These are phyloP conservation scores for Mystacornis crossleyi DNA, from an alignment of 2,113 vertebrate species.

Conservation along the genomic window DNA sequence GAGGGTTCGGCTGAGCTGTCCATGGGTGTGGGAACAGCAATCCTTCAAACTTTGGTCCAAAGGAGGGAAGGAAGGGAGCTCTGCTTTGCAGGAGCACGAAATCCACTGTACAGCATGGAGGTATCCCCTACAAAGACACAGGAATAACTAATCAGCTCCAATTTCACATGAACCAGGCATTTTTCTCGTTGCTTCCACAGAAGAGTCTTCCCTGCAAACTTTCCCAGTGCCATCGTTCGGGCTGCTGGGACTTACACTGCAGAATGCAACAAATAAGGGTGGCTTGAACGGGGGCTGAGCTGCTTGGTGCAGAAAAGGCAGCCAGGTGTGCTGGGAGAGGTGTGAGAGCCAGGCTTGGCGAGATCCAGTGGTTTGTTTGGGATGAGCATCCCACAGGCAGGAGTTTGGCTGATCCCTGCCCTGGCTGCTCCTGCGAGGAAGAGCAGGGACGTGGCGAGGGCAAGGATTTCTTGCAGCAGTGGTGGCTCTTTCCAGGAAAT, in stretches of 20 bases:
- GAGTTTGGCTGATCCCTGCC: not conserved
- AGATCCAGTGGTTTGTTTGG: not conserved
- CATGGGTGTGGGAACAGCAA: not conserved
- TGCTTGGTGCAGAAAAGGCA: not conserved
- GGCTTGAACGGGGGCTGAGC: not conserved
- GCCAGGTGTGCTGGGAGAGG: not conserved
- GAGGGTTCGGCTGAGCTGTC: not conserved
- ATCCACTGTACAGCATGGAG: not conserved
- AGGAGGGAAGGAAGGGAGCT: not conserved
- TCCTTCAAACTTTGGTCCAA: not conserved
- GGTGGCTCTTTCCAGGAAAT: not conserved
- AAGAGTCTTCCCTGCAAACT: not conserved
- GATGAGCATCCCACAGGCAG: not conserved
- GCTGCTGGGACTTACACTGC: fast-evolving
- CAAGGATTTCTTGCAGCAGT: not conserved
- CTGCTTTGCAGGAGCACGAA: not conserved
- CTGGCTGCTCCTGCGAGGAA: not conserved
- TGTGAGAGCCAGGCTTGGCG: not conserved
- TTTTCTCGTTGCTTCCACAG: fast-evolving
- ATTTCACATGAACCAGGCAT: not conserved
- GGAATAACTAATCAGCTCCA: not conserved
- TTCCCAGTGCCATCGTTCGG: not conserved
- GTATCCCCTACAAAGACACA: not conserved
- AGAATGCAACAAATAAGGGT: not conserved
- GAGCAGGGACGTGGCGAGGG: fast-evolving